Evolutionary conservation across 1,140 invertebrate genomes (phyloP).

Genomic region (Sarcophaga bullata): DNA sequence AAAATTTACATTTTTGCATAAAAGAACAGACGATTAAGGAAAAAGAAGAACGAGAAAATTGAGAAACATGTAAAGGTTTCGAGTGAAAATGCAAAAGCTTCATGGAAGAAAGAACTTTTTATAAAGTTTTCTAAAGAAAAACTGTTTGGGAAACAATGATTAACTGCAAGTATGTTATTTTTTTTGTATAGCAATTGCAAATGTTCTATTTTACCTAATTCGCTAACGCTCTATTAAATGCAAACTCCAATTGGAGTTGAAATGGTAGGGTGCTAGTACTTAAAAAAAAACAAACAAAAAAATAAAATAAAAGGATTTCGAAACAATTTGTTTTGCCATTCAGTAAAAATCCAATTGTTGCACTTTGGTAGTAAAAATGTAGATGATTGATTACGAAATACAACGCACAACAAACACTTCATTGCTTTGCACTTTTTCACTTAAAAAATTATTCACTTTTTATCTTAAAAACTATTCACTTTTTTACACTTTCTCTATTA

Average conservation of each 20-base stretch:
- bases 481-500: slow-evolving; percentile 2
- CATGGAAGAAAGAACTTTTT: background rate
- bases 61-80: background rate
- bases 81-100: background rate
- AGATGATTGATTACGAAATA: background rate
- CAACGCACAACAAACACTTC: background rate
- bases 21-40: background rate
- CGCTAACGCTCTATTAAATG: no score
- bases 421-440: background rate
- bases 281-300: no score
- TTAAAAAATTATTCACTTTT: background rate
- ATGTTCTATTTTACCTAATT: slow-evolving; percentile 2
- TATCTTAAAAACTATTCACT: background rate
- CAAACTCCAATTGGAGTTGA: no score
- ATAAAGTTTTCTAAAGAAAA: background rate
- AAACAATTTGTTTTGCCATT: no score
- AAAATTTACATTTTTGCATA: background rate
- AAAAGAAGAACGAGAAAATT: background rate
- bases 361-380: no score
- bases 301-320: no score
- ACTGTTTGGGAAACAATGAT: background rate
- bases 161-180: background rate
- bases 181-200: slow-evolving; percentile 5
- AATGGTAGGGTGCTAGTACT: no score
- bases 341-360: no score